phyloP scores from a whole-genome alignment of 2,888 invertebrate species.

The Leucania comma region DNA sequence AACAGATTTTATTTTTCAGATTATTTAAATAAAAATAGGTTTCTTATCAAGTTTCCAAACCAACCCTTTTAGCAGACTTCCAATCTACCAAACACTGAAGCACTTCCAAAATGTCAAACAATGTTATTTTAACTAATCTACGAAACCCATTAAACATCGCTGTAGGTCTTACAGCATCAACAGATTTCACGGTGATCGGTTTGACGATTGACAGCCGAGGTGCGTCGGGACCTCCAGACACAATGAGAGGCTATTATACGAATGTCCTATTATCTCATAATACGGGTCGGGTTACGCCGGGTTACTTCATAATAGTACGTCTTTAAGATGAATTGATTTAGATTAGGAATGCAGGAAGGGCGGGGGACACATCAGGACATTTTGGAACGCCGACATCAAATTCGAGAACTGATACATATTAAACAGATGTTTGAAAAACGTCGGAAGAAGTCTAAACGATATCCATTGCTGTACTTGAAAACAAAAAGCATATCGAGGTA shows the following conservation, averaged over 20 bases:
- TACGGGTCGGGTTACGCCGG: constrained; percentile 82
- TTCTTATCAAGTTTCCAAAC: constrained; percentile 10
- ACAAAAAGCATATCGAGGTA: neutral
- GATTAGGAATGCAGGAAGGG: constrained; percentile 71
- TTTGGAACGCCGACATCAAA: constrained; percentile 60
- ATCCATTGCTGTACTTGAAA: neutral
- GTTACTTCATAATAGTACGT: constrained; percentile 78
- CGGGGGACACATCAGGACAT: constrained; percentile 59
- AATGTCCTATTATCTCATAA: constrained; percentile 84
- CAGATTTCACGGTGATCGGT: constrained; percentile 80
- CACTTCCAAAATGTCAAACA: neutral
- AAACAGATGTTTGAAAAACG: neutral
- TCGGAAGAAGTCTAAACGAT: neutral
- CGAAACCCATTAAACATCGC: constrained; percentile 67
- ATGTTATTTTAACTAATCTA: constrained; percentile 63
- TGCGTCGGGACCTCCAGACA: constrained; percentile 60
- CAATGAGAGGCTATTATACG: constrained; percentile 75
- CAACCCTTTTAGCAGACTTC: constrained; percentile 1
- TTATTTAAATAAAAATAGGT: too few relatives aligned
- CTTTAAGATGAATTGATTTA: constrained; percentile 82
- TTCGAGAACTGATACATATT: constrained; percentile 28
- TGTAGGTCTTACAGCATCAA: constrained; percentile 78
- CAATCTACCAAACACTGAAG: neutral
- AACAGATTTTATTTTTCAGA: too few relatives aligned
- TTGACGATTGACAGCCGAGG: constrained; percentile 78